Evolutionary conservation across 1,140 invertebrate genomes (phyloP), one percentile per base, ranked within the genome.

Genomic region (Oscheius sp.): DNA sequence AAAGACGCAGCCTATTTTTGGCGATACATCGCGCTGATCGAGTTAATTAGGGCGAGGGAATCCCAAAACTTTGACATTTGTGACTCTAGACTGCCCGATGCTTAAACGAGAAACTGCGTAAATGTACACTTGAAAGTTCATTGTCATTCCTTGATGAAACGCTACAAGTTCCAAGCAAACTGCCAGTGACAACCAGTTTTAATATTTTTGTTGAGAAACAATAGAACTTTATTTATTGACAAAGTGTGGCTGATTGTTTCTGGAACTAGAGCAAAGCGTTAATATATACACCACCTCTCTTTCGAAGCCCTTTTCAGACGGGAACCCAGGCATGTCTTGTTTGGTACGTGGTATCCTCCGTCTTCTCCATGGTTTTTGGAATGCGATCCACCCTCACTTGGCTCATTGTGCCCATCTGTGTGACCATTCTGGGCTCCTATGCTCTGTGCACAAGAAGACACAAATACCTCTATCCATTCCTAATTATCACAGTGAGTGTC

Each of bases 381-480:
- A 80, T 80, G 75, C 77, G 68, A 46, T 77, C 75, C 7, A 75
- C 74, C 10, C 58, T 81, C 52, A 80, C 78, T 15, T 79, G 79
- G 79, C 59, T 78, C 2, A 31, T 70, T 1, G 78, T 79, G 34
- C 79, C 79, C 1, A 55, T 79, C n/a, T 52, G 68, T 29, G 75
- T 79, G 2, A 77, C 74, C 23, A 36, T 66, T n/a, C 46, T 80
- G 36, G 63, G 79, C 28, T 52, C 74, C 13, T 79, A 79, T 73
- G 78, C 71, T 42, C 77, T 79, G 46, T 55, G 29, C 10, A 72
- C 65, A 18, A 55, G 75, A 52, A 65, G 79, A 61, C 79, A 79
- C 66, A 79, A 79, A 62, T 79, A 81, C 58, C 61, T 79, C 0
- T 79, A 79, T 59, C 79, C 79, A 3, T 78, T 79, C 59, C 68